phyloP scores from a whole-genome alignment of 2,888 invertebrate species.

The Lamellibrachia columna region DNA sequence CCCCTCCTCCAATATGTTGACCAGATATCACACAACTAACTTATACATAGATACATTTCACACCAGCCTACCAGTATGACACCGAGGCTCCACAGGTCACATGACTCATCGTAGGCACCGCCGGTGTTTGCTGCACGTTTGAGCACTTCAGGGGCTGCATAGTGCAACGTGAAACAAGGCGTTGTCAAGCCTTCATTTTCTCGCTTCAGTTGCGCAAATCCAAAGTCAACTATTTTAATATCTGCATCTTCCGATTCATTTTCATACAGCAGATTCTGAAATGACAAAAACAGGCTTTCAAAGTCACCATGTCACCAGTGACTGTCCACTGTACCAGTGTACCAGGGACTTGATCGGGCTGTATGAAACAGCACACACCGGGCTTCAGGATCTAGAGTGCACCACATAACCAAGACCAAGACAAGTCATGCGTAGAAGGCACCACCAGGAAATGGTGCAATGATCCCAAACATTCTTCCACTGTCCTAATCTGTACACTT shows the following conservation, averaged over 20 bases:
- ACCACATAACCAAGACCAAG: too few relatives aligned
- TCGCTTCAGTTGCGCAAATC: conserved; percentile 84
- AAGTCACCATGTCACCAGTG: background rate
- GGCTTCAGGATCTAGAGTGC: too few relatives aligned
- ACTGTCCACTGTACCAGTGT: too few relatives aligned
- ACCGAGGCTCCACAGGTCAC: conserved; percentile 96
- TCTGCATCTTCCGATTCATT: conserved; percentile 71
- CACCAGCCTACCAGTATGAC: conserved; percentile 78
- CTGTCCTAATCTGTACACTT: too few relatives aligned
- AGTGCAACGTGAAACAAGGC: conserved; percentile 92
- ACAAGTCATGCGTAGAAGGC: too few relatives aligned
- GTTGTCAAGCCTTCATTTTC: conserved; percentile 69
- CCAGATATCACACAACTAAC: background rate
- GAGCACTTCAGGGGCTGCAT: conserved; percentile 95
- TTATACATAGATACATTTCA: background rate
- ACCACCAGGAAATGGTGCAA: too few relatives aligned
- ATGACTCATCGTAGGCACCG: conserved; percentile 82
- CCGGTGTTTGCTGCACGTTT: conserved; percentile 68
- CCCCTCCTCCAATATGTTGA: background rate
- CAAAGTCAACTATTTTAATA: conserved; percentile 94
- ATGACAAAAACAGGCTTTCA: background rate
- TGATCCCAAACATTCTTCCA: too few relatives aligned
- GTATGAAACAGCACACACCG: too few relatives aligned
- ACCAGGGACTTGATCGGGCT: too few relatives aligned
- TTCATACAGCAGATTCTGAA: conserved; percentile 76